Evolutionary conservation across 2,888 invertebrate species (phyloP).

Genomic region (Ferrisia virgata): DNA sequence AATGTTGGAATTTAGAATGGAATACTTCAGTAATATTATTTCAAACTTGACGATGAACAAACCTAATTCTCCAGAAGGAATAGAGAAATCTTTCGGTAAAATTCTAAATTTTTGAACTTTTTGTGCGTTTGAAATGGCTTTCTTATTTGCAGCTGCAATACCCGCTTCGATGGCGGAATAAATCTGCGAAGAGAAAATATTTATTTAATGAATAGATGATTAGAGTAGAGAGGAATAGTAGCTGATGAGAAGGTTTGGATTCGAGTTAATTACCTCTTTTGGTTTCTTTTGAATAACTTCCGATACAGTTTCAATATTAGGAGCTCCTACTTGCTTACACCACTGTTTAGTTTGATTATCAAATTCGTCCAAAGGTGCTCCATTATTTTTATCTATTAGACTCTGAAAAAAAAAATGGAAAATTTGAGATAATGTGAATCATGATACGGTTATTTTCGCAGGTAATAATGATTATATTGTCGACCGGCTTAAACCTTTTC

Average conservation of each 20-base stretch:
- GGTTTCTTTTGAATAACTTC: slow-evolving; percentile 66
- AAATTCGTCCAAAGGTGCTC: slow-evolving; percentile 69
- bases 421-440: neutral
- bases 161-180: slow-evolving; percentile 72
- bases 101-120: slow-evolving; percentile 62
- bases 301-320: slow-evolving; percentile 61
- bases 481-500: neutral
- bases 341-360: slow-evolving; percentile 65
- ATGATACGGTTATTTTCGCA: neutral
- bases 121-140: slow-evolving; percentile 82
- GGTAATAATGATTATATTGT: too few species aligned
- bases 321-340: slow-evolving; percentile 66
- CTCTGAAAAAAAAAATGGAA: slow-evolving; percentile 57
- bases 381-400: slow-evolving; percentile 69
- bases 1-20: neutral
- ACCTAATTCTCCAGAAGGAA: slow-evolving; percentile 83
- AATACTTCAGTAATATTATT: neutral
- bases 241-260: too few species aligned
- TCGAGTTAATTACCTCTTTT: slow-evolving; percentile 60
- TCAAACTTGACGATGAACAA: neutral
- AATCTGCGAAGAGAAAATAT: neutral
- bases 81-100: slow-evolving; percentile 72
- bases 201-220: neutral
- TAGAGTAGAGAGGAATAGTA: neutral
- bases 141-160: slow-evolving; percentile 71